These are phyloP conservation scores for Bugula neritina DNA, from an alignment of 2,888 invertebrate species.

Conservation along the genomic window DNA sequence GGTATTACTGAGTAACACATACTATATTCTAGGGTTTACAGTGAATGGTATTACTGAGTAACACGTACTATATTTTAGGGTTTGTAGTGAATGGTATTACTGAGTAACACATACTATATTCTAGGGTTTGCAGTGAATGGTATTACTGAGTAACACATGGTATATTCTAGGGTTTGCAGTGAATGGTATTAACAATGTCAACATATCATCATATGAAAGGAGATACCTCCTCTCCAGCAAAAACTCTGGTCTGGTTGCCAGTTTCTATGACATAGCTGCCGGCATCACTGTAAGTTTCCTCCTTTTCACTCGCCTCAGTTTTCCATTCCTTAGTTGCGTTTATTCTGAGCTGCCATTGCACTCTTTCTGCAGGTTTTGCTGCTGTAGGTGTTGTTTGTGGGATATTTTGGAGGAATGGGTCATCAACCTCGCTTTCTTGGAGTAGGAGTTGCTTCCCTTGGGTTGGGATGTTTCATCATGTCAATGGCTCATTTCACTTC, in stretches of 20 bases:
- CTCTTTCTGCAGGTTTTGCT: background rate
- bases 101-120: too few relatives aligned
- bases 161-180: constrained; percentile 44
- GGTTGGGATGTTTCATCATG: constrained; percentile 64
- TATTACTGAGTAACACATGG: too few relatives aligned
- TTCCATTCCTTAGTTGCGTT: background rate
- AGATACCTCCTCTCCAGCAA: constrained; percentile 33
- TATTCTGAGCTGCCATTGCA: background rate
- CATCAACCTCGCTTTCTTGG: constrained; percentile 59
- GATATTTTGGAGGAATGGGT: constrained; percentile 20
- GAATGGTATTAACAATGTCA: constrained; percentile 48
- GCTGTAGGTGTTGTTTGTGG: constrained; percentile 8
- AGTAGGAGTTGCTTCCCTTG: constrained; percentile 69
- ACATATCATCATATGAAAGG: constrained; percentile 44
- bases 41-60: too few relatives aligned
- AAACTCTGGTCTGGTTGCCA: constrained; percentile 6
- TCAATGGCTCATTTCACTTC: constrained; percentile 74
- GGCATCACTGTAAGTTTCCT: constrained; percentile 5
- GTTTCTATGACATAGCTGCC: constrained; percentile 8
- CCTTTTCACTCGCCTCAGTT: too few relatives aligned
- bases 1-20: too few relatives aligned
- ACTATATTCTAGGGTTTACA: too few relatives aligned
- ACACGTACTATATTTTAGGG: too few relatives aligned
- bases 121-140: too few relatives aligned
- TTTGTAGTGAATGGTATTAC: too few relatives aligned